A percentile compares a stretch with the other conserved stretches of the same genome.
Evolutionary conservation across 2,797 vertebrate species (phyloP).

Genomic region (Cottoperca gobio): DNA sequence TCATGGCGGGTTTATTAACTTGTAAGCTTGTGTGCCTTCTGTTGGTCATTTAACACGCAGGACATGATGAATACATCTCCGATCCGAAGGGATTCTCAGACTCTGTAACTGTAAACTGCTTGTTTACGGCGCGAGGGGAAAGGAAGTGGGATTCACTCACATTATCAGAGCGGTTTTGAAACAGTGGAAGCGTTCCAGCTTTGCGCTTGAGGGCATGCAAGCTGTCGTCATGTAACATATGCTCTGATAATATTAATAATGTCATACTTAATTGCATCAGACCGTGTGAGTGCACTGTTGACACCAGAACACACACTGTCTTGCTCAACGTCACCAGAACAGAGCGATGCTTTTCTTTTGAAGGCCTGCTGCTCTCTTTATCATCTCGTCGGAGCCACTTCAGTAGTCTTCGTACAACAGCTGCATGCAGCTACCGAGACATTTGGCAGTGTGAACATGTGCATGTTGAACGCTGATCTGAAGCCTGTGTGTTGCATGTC

Average conservation of each 20-base stretch:
- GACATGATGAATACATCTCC: not conserved
- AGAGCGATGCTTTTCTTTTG: not conserved
- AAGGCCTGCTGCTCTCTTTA: slow-evolving; percentile 41
- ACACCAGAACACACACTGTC: slow-evolving; percentile 1
- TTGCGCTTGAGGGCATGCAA: not conserved
- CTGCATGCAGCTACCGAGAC: slow-evolving; percentile 65
- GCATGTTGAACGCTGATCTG: slow-evolving; percentile 57
- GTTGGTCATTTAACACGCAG: no score
- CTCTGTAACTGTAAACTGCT: not conserved
- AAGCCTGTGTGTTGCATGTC: slow-evolving; percentile 68
- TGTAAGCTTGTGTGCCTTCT: no score
- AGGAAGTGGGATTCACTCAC: not conserved
- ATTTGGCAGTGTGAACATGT: slow-evolving; percentile 62
- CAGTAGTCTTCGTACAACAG: slow-evolving; percentile 66
- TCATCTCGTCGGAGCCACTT: slow-evolving; percentile 56
- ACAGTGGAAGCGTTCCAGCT: not conserved
- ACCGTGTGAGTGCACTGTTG: not conserved
- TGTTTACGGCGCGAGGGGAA: not conserved
- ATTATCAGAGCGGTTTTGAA: no score
- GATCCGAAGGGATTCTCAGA: not conserved
- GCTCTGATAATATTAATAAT: slow-evolving; percentile 14
- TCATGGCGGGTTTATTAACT: no score
- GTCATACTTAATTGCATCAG: not conserved
- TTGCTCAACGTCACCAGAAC: slow-evolving; percentile 13
- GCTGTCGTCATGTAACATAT: not conserved